Evolutionary conservation across 2,888 invertebrate species (phyloP).

Genomic region (Temnothorax rugatulus): DNA sequence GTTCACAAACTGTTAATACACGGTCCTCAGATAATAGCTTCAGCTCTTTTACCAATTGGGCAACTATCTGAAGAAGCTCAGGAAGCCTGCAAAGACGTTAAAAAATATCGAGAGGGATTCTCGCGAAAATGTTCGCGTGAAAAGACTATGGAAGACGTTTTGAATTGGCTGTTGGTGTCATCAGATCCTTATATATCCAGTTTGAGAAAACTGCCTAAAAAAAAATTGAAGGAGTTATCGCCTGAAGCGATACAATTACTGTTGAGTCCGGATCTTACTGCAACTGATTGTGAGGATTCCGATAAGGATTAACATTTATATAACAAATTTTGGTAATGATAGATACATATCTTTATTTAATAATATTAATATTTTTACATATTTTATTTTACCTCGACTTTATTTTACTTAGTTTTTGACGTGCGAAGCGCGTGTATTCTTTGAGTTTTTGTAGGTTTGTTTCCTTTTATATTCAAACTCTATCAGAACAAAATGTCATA

Average conservation of each 20-base stretch:
- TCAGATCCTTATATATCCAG: constrained; percentile 6
- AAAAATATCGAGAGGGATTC: neutral
- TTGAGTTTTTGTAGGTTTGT: too few species aligned
- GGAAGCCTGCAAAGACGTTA: neutral
- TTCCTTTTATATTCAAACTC: too few species aligned
- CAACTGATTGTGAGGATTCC: too few species aligned
- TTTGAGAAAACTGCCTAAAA: neutral
- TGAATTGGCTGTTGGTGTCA: neutral
- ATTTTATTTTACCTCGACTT: too few species aligned
- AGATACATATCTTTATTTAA: too few species aligned
- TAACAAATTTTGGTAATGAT: too few species aligned
- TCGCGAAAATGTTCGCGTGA: neutral
- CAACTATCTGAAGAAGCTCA: neutral
- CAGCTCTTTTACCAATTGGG: neutral
- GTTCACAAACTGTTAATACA: neutral
- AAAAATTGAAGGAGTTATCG: neutral
- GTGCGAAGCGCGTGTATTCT: too few species aligned
- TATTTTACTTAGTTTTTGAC: too few species aligned
- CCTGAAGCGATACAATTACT: neutral
- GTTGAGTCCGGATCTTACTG: too few species aligned
- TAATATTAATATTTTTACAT: too few species aligned
- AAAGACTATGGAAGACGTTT: neutral
- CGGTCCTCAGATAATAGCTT: neutral
- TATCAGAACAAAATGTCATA: too few species aligned
- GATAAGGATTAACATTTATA: too few species aligned